Conservation (phyloP, 2,113 vertebrate species). For the Falcunculus frontatus region DNA sequence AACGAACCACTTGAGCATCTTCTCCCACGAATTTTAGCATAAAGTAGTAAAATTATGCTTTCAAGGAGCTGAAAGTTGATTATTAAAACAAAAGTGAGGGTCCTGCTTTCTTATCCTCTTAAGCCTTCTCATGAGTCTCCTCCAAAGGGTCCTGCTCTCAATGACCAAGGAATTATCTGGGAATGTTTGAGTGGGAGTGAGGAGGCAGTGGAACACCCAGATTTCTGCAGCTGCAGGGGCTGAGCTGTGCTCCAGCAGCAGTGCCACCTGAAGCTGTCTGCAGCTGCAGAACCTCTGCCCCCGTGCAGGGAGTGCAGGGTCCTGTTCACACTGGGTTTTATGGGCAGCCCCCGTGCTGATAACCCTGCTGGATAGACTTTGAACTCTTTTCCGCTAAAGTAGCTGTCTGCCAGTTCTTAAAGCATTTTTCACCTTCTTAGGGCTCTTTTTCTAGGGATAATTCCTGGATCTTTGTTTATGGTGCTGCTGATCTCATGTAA, state of each 20-base stretch:
- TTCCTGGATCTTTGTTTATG: background rate
- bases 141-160: background rate
- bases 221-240: background rate
- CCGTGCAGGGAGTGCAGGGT: rapidly evolving
- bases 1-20: background rate
- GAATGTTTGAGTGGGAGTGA: too few species aligned
- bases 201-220: rapidly evolving
- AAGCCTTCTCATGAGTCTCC: background rate
- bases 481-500: background rate
- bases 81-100: background rate
- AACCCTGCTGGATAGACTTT: background rate
- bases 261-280: background rate
- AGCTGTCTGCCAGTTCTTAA: background rate
- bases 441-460: background rate
- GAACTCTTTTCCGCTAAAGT: background rate
- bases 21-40: background rate
- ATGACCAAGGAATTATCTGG: background rate
- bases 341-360: background rate
- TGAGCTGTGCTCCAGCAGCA: background rate
- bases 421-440: background rate
- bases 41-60: background rate
- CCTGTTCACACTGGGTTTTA: too few species aligned
- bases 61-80: background rate
- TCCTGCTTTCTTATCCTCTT: background rate
- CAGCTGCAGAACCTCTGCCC: background rate